Evolutionary conservation across 2,797 vertebrate genomes (phyloP).

Genomic region (Hafferia zeledoni): DNA sequence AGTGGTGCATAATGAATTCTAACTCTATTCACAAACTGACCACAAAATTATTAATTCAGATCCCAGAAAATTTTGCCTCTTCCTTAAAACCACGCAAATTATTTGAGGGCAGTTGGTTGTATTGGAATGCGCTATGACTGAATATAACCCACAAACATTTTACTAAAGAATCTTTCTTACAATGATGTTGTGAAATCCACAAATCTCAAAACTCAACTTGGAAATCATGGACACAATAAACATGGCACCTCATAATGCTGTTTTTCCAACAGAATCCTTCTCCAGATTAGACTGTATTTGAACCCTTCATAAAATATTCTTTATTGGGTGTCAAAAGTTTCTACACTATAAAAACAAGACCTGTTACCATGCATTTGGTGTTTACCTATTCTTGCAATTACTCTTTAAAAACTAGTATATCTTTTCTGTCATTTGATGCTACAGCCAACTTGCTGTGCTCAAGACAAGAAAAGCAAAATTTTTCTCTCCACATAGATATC

Average conservation of each 20-base stretch:
- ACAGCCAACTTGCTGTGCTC: background rate
- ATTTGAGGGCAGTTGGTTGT: background rate
- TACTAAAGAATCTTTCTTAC: background rate
- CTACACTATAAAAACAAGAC: background rate
- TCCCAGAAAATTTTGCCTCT: background rate
- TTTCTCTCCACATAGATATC: background rate
- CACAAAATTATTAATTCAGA: background rate
- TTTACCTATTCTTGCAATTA: background rate
- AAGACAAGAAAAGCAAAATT: background rate
- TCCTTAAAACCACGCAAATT: background rate
- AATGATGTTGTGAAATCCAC: slow-evolving; percentile 2
- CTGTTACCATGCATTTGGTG: background rate
- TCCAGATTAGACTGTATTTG: background rate
- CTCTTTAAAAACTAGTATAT: background rate
- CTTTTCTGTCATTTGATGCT: slow-evolving; percentile 2
- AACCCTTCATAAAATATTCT: slow-evolving; percentile 4
- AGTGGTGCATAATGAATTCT: background rate
- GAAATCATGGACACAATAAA: slow-evolving; percentile 18
- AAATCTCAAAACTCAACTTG: slow-evolving; percentile 23
- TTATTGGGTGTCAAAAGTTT: slow-evolving; percentile 8
- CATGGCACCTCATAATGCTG: slow-evolving; percentile 21
- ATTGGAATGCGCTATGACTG: background rate
- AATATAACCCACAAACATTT: background rate
- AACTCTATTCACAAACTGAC: background rate
- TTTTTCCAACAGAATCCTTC: background rate